phyloP scores from a whole-genome alignment of 2,888 invertebrate genomes.

The Graphium colonna region DNA sequence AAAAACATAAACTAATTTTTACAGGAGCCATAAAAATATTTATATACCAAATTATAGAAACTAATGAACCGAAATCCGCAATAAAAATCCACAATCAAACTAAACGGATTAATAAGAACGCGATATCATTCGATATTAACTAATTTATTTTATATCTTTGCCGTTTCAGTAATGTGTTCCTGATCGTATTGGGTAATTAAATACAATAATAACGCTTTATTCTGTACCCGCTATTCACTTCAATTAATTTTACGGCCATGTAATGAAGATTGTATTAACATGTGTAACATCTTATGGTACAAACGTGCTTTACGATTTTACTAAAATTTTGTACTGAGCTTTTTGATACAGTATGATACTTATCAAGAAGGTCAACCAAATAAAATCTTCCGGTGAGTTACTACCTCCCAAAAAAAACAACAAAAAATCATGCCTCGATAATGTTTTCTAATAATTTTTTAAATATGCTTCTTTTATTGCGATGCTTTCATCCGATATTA shows the following conservation, averaged over 20 bases:
- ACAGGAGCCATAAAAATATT: conserved; percentile 2
- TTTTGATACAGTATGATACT: too few relatives aligned
- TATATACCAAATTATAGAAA: conserved; percentile 3
- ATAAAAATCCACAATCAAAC: conserved; percentile 13
- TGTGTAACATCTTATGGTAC: conserved; percentile 9
- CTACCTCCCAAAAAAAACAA: too few relatives aligned
- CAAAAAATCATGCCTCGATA: too few relatives aligned
- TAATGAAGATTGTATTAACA: conserved; percentile 11
- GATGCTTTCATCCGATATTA: too few relatives aligned
- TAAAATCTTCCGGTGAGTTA: too few relatives aligned
- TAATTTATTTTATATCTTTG: conserved; percentile 18
- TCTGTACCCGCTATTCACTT: conserved; percentile 14
- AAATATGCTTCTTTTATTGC: too few relatives aligned
- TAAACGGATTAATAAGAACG: neutral
- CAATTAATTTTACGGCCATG: conserved; percentile 15
- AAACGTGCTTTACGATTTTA: neutral
- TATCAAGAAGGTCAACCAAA: too few relatives aligned
- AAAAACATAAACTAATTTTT: neutral
- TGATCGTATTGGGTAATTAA: conserved; percentile 14
- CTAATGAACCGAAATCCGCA: conserved; percentile 7
- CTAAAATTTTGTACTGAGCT: too few relatives aligned
- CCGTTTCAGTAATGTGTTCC: conserved; percentile 15
- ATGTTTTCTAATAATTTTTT: too few relatives aligned
- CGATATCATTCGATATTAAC: conserved; percentile 10
- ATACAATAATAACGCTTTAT: conserved; percentile 13